Evolutionary conservation across 92 coral and sea anemone genomes (phyloP), one percentile per base, ranked within the genome.

Genomic region (Porites evermanni): DNA sequence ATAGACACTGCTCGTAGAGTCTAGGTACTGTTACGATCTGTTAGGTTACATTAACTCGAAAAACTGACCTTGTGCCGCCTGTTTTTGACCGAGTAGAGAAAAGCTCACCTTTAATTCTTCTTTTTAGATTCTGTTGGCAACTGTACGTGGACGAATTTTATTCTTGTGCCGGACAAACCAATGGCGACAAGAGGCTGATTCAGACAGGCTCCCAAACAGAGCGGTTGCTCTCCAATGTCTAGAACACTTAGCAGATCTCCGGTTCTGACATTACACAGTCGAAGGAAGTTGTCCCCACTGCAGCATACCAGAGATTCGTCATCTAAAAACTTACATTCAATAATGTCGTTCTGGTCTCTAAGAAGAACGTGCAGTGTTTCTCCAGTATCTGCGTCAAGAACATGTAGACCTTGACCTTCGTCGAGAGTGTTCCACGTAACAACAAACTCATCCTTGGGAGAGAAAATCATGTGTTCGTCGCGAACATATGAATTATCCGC

Each of bases 291-390:
- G 52, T 80, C 76, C 54, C 9, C 1, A 1, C 19, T 23, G 84
- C 76, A 80, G 76, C 67, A 53, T 53, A 67, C 54, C 9, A 67
- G 54, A 24, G n/a, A 26, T 26, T 80, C 75, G 8, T 8, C 17
- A 11, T 26, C 9, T 16, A 68, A 65, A 53, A 80, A 80, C 53
- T 68, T 80, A 8, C 84, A 80, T 26, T 67, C 84, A 67, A 24
- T 67, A 18, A 80, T 56, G 56, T 69, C 67, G 0, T 53, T 1
- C 3, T 26, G 29, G 54, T 14, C 24, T 69, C 54, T 11, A 18
- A 68, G 29, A 38, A 38, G 44, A 6, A 38, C 44, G 38, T 8
- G 58, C 2, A 7, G 5, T 18, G 84, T 67, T 26, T 80, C n/a
- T 26, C 84, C 84, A 7, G 54, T 53, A 12, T 18, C 32, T 16